Base-by-base conservation (phyloP, 2,113 vertebrate species). In the Gavialis gangeticus region DNA sequence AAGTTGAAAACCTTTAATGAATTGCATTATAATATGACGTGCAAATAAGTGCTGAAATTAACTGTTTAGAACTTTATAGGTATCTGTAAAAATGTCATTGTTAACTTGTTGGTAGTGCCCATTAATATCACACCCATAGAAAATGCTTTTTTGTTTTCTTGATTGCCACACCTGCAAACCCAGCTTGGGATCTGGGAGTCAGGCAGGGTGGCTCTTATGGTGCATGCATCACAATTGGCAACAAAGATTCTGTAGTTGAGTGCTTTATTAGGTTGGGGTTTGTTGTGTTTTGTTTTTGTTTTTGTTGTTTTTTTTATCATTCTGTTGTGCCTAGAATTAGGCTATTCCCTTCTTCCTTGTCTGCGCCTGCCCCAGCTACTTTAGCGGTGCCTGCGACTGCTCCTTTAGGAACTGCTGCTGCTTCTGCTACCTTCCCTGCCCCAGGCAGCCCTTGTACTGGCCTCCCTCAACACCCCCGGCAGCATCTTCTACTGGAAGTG, bases 1-100 rank as follows among this genome's bases (percentile, higher is more conserved):
- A 6, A 77, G 24, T 18, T 37, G 3, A 5, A 28, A 67, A 16
- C 57, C 12, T 3, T 27, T 2, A 1, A 54, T 81, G 12, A 92
- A 87, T 21, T 34, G 4, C 0, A 0, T 63, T 79, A 5, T 0
- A 1, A 37, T 18, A 3, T 85, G 25, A 91, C 4, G 6, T 21
- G 0, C 21, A 73, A 73, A 37, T 46, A 37, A 46, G 69, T 59
- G n/a, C 69, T 34, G 37, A 73, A 10, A 55, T 73, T 76, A 0
- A 6, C n/a, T 75, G 24, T 79, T 91, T 57, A 3, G 64, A 27
- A 82, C 11, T 67, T 37, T 1, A 0, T 9, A 71, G 73, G 28
- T 37, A 19, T n/a, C 67, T 69, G 30, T 34, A 19, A 69, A 37
- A 71, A 71, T 71, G 30, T 10, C 30, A 37, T 37, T 19, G 21